Conservation (phyloP, 2,888 invertebrate genomes). For the Candidula unifasciata region DNA sequence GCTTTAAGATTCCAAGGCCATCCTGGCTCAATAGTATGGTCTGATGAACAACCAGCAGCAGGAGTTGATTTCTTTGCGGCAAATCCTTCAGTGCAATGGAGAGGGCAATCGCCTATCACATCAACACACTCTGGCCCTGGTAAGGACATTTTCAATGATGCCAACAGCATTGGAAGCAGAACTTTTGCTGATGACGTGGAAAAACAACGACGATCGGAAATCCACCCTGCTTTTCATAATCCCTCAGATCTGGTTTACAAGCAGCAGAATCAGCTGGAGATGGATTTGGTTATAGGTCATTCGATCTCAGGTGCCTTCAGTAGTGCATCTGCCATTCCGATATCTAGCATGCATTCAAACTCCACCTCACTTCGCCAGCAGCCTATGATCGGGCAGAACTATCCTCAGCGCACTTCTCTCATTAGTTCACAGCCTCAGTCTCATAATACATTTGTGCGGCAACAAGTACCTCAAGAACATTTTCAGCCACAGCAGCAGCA, state of each 20-base stretch:
- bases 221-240: constrained; percentile 36
- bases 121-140: neutral
- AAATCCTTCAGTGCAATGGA: constrained; percentile 3
- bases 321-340: neutral
- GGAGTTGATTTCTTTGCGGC: constrained; percentile 10
- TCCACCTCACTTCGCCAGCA: constrained; percentile 1
- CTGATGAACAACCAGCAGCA: neutral
- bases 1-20: neutral
- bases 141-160: constrained; percentile 22
- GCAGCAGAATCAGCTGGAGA: constrained; percentile 35
- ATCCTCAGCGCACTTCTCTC: constrained; percentile 61
- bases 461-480: constrained; percentile 40
- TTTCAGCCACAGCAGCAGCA: constrained; percentile 36
- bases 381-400: constrained; percentile 11
- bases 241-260: constrained; percentile 29
- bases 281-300: constrained; percentile 19
- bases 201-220: constrained; percentile 29
- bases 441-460: constrained; percentile 43
- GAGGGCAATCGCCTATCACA: constrained; percentile 23
- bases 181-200: constrained; percentile 24
- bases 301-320: neutral
- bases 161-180: neutral
- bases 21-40: neutral
- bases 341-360: constrained; percentile 22
- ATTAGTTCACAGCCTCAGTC: constrained; percentile 66